Conservation (phyloP, 2,888 invertebrate species). For the Aphelenchoides bicaudatus region DNA sequence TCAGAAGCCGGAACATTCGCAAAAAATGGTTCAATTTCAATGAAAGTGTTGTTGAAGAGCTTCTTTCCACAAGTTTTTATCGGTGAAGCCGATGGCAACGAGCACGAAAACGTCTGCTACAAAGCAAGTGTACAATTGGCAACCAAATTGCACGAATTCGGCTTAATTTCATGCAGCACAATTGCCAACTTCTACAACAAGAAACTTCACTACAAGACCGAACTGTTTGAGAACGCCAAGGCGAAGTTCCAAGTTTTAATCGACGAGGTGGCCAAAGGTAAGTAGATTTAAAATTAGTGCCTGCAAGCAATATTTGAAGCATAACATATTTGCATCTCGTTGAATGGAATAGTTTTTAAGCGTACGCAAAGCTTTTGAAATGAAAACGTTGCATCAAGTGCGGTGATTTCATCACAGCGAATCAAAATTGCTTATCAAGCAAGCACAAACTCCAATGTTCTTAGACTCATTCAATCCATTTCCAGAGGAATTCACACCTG, state of each 20-base stretch:
- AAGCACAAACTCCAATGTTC: too few species aligned
- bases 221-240: neutral
- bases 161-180: too few species aligned
- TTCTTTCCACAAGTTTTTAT: constrained; percentile 7
- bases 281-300: neutral
- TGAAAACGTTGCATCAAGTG: too few species aligned
- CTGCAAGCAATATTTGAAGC: too few species aligned
- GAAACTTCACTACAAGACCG: neutral
- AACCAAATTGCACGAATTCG: constrained; percentile 7
- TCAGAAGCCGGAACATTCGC: constrained; percentile 6
- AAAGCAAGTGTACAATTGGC: too few species aligned
- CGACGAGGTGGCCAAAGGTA: constrained; percentile 3
- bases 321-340: too few species aligned
- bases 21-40: neutral
- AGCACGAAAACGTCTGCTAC: neutral
- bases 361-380: too few species aligned
- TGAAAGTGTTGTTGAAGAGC: constrained; percentile 1
- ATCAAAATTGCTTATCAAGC: too few species aligned
- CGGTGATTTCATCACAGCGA: too few species aligned
- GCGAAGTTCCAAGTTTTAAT: neutral
- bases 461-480: too few species aligned
- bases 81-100: neutral
- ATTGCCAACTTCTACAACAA: too few species aligned
- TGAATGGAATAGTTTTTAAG: too few species aligned
- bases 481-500: constrained; percentile 7